These are phyloP conservation scores for Ruditapes philippinarum DNA, from an alignment of 1,140 invertebrate genomes.

Conservation along the genomic window DNA sequence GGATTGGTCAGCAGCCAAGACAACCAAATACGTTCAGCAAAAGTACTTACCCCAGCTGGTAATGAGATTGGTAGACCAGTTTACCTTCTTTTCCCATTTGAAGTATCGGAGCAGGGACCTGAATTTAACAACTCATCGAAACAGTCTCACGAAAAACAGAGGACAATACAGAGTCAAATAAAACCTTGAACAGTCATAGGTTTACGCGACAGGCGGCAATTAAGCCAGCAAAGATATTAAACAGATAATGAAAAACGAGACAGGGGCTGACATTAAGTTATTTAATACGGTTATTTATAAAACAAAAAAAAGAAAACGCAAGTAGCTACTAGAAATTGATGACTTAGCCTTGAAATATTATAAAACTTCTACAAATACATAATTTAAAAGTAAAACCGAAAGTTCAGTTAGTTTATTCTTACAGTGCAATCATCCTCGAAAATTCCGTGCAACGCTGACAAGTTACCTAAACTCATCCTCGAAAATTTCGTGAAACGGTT, in stretches of 20 bases:
- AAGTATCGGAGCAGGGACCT: background rate
- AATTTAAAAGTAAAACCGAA: background rate
- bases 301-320: background rate
- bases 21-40: constrained; percentile 1
- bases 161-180: background rate
- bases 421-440: background rate
- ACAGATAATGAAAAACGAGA: background rate
- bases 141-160: background rate
- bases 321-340: background rate
- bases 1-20: constrained; percentile 17
- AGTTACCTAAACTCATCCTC: too few species aligned
- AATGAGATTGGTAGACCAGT: background rate
- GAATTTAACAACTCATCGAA: background rate
- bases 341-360: too few species aligned
- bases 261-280: background rate
- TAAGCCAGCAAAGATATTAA: background rate
- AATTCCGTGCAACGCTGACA: background rate
- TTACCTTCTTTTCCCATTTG: constrained; percentile 26
- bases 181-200: background rate
- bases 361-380: background rate
- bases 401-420: background rate
- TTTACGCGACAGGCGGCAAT: background rate
- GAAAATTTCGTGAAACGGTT: background rate
- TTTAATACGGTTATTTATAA: background rate
- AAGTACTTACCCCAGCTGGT: background rate